Evolutionary conservation across 64 coral and sea anemone species (phyloP), one percentile per base, ranked within the genome.

Genomic region (Montipora foliosa): DNA sequence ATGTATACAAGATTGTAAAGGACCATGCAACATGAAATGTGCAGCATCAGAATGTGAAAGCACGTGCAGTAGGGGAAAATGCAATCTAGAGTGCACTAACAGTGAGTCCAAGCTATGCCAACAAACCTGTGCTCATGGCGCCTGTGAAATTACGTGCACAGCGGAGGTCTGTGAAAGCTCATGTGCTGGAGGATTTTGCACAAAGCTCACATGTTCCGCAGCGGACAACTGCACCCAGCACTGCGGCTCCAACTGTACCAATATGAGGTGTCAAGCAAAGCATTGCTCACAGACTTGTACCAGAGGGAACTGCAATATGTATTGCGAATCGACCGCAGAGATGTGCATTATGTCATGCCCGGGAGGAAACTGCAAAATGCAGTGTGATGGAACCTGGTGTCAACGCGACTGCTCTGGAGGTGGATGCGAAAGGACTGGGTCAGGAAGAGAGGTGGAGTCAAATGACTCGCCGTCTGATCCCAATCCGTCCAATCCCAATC

Each of bases 121-220:
- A 8, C 82, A 86, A 72, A 86, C 82, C 47, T 86, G 82, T 70
- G 82, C 64, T 14, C 62, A 21, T 13, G 82, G 82, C 17, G 62
- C 44, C 64, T 86, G 82, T 48, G 66, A 86, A 48, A 48, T 86
- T 64, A 72, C 70, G 82, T 86, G 82, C 82, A 72, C 62, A 86
- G 82, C 82, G 66, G 50, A 19, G 66, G 21, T 22, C 8, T 86
- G 82, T 71, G 66, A 86, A 52, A 72, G 82, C 9, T 69, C 62
- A 5, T 86, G 82, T 64, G 8, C 3, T 2, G 66, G 66, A 86
- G 82, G 82, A 11, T 29, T 49, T 4, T 86, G 82, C 47, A 5
- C 44, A 15, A 14, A 49, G 10, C 51, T 71, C 66, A 50, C 8
- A 3, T 86, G 82, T 9, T 71, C 64, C 19, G 62, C 81, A 67